phyloP scores from a whole-genome alignment of 2,888 invertebrate genomes.

The Mimas tiliae region DNA sequence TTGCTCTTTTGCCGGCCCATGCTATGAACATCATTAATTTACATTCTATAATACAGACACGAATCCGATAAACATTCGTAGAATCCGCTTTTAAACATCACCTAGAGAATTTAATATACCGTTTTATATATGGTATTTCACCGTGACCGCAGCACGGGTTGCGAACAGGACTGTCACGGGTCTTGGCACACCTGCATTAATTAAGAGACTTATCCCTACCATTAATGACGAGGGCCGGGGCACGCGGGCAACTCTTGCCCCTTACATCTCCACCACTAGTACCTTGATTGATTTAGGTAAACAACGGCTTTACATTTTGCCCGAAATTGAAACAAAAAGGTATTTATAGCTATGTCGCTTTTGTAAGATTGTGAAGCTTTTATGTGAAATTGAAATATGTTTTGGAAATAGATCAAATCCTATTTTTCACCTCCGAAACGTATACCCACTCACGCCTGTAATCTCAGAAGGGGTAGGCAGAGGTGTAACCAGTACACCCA shows the following conservation, averaged over 20 bases:
- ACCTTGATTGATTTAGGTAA: constrained; percentile 64
- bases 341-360: not conserved
- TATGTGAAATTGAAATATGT: not conserved
- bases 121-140: constrained; percentile 31
- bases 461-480: too few relatives aligned
- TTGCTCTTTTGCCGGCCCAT: too few relatives aligned
- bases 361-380: not conserved
- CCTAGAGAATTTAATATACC: constrained; percentile 18
- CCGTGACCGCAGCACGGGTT: constrained; percentile 37
- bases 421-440: too few relatives aligned
- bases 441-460: too few relatives aligned
- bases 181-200: constrained; percentile 60
- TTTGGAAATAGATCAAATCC: not conserved
- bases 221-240: constrained; percentile 52
- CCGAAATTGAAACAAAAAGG: constrained; percentile 40
- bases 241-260: constrained; percentile 38
- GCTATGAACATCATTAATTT: not conserved
- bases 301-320: constrained; percentile 49
- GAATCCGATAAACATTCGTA: not conserved
- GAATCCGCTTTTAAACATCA: not conserved
- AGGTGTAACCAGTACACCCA: too few relatives aligned
- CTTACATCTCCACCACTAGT: constrained; percentile 43
- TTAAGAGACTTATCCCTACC: constrained; percentile 65
- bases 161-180: constrained; percentile 48
- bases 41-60: not conserved